Evolutionary conservation across 2,888 invertebrate genomes (phyloP).

Genomic region (Oscheius sp.): DNA sequence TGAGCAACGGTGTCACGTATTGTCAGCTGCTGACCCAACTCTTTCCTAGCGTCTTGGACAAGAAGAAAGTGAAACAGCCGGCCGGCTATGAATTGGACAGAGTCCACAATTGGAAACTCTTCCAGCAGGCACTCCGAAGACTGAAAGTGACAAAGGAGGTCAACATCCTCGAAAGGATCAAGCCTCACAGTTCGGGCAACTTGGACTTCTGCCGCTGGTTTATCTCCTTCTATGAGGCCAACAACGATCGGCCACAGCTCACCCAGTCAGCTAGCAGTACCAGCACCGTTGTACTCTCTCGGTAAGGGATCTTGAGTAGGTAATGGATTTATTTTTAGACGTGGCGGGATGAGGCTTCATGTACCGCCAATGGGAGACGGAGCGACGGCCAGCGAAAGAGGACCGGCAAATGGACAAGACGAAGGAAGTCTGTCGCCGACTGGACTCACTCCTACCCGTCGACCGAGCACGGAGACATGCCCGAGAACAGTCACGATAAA

Average conservation of each 20-base stretch:
- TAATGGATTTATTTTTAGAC: too few relatives aligned
- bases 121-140: background rate
- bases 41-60: background rate
- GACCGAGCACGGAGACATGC: too few relatives aligned
- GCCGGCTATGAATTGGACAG: background rate
- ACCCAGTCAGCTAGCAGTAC: too few relatives aligned
- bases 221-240: background rate
- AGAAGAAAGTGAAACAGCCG: background rate
- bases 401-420: background rate
- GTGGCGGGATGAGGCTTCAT: background rate
- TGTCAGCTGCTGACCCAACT: background rate
- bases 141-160: background rate
- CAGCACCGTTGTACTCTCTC: too few relatives aligned
- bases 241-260: background rate
- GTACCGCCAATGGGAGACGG: background rate
- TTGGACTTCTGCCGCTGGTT: slow-evolving; percentile 11
- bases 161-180: background rate
- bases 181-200: background rate
- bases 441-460: too few relatives aligned
- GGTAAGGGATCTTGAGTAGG: too few relatives aligned
- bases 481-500: too few relatives aligned
- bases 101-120: background rate
- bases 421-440: too few relatives aligned
- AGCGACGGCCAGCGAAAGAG: background rate
- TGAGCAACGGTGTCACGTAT: background rate